A percentile compares a stretch with the other conserved stretches of the same genome.
These are phyloP conservation scores for Catocala nupta DNA, from an alignment of 2,888 invertebrate genomes.

Conservation along the genomic window DNA sequence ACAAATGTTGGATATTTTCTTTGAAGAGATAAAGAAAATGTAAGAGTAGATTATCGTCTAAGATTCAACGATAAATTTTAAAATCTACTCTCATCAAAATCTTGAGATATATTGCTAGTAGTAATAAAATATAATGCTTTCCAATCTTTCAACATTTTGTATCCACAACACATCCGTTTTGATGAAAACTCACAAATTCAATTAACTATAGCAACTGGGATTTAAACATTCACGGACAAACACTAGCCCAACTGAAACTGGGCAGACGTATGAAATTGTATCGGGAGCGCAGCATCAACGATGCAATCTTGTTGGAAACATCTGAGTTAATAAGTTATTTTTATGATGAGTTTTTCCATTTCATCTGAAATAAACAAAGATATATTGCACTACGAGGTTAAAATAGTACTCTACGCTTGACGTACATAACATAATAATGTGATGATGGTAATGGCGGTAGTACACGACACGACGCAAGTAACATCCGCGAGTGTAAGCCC, in stretches of 20 bases:
- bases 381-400: too few species aligned
- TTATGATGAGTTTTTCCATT: too few species aligned
- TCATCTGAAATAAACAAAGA: too few species aligned
- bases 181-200: constrained; percentile 1
- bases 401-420: too few species aligned
- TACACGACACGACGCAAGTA: too few species aligned
- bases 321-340: constrained; percentile 36
- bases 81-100: too few species aligned
- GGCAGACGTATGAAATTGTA: constrained; percentile 17
- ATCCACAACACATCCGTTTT: constrained; percentile 1
- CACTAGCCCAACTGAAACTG: constrained; percentile 17
- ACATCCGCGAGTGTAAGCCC: too few species aligned
- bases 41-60: background rate
- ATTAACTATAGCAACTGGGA: constrained; percentile 23
- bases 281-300: constrained; percentile 29
- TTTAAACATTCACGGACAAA: constrained; percentile 34
- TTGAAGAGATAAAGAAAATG: constrained; percentile 17
- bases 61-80: background rate
- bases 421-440: too few species aligned
- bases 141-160: too few species aligned
- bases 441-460: too few species aligned
- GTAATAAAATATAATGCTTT: too few species aligned
- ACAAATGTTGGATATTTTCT: constrained; percentile 15
- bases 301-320: constrained; percentile 29
- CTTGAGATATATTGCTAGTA: too few species aligned